Evolutionary conservation across 1,140 invertebrate genomes (phyloP).

Genomic region (Centruroides sculpturatus): DNA sequence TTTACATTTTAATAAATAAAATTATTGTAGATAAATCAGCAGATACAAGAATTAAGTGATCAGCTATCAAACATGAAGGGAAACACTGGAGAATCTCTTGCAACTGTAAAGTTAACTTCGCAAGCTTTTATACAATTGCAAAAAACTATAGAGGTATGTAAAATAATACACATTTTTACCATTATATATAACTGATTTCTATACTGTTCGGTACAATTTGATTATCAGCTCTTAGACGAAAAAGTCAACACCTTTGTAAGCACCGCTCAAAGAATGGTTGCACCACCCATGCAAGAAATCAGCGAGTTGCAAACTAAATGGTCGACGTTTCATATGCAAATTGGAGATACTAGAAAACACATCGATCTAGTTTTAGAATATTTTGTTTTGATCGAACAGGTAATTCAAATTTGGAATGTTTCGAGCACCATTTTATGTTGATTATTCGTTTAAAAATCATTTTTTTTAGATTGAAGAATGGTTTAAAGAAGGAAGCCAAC

Average conservation of each 20-base stretch:
- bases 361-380: constrained; percentile 40
- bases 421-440: too few species aligned
- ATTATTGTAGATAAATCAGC: constrained; percentile 46
- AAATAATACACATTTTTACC: not conserved
- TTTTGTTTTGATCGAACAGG: constrained; percentile 42
- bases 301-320: constrained; percentile 51
- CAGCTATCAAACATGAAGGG: constrained; percentile 46
- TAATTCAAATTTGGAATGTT: constrained; percentile 22
- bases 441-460: too few species aligned
- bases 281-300: constrained; percentile 42
- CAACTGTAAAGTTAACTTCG: constrained; percentile 49
- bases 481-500: constrained; percentile 53
- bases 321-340: constrained; percentile 51
- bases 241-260: constrained; percentile 55
- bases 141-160: constrained; percentile 53
- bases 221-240: constrained; percentile 45
- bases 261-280: constrained; percentile 47
- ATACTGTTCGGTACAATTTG: not conserved
- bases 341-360: constrained; percentile 44
- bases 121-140: constrained; percentile 60
- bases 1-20: too few species aligned
- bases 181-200: too few species aligned
- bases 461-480: constrained; percentile 45
- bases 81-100: constrained; percentile 54
- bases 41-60: constrained; percentile 46